Conservation (phyloP, 2,113 vertebrate genomes). For the Barbus barbus region DNA sequence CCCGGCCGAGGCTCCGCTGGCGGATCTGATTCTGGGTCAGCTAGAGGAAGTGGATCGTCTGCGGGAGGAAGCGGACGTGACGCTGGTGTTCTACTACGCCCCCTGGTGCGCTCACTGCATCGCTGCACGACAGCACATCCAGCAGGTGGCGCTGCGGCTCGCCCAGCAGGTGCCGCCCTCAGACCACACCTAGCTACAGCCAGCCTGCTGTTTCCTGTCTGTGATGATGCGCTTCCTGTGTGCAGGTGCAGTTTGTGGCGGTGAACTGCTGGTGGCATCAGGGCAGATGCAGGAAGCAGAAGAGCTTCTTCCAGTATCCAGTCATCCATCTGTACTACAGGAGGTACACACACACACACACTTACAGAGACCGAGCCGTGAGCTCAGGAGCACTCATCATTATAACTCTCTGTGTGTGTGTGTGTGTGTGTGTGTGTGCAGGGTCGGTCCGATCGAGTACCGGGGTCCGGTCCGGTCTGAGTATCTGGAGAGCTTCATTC, state of each 20-base stretch:
- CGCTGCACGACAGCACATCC: slow-evolving; percentile 82
- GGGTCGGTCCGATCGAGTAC: slow-evolving; percentile 97
- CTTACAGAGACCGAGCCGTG: not conserved
- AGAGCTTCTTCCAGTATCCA: slow-evolving; percentile 92
- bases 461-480: slow-evolving; percentile 89
- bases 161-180: slow-evolving; percentile 84
- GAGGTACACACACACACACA: slow-evolving; percentile 76
- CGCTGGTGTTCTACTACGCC: slow-evolving; percentile 89
- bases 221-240: slow-evolving; percentile 31
- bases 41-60: slow-evolving; percentile 87
- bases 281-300: slow-evolving; percentile 91
- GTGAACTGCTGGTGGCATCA: slow-evolving; percentile 99
- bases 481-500: slow-evolving; percentile 94
- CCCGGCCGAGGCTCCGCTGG: no score
- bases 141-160: slow-evolving; percentile 84
- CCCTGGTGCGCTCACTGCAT: slow-evolving; percentile 97
- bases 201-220: no score
- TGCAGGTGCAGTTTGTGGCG: slow-evolving; percentile 94
- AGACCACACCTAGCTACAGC: no score
- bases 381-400: not conserved
- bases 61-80: slow-evolving; percentile 82
- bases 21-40: slow-evolving; percentile 82
- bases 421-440: slow-evolving; percentile 58
- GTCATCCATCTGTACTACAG: slow-evolving; percentile 91
- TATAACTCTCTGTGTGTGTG: not conserved